phyloP scores from a whole-genome alignment of 2,797 vertebrate genomes.

The Helostoma temminkii region DNA sequence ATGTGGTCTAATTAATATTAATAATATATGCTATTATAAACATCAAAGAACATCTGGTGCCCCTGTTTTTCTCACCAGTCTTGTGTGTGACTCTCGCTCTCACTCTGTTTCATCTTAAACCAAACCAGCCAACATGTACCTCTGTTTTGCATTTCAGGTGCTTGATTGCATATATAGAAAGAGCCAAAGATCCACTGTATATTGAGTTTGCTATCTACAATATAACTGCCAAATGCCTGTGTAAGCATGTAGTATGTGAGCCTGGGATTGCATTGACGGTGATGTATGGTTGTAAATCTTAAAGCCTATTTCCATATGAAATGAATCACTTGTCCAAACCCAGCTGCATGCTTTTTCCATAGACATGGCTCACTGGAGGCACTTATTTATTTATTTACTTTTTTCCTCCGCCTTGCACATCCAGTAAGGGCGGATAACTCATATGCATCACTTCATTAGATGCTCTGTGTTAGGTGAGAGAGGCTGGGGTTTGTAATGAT shows the following conservation, averaged over 20 bases:
- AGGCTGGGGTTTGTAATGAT: constrained; percentile 98
- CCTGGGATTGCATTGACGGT: constrained; percentile 74
- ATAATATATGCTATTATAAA: constrained; percentile 99
- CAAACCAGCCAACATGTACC: constrained; percentile 71
- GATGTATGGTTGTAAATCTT: constrained; percentile 80
- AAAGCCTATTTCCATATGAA: constrained; percentile 82
- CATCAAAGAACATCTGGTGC: constrained; percentile 99
- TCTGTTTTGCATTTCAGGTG: constrained; percentile 76
- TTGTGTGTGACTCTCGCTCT: constrained; percentile 84
- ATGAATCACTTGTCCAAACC: constrained; percentile 79
- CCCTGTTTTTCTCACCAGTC: constrained; percentile 97
- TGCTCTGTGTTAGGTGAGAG: constrained; percentile 81
- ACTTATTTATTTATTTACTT: constrained; percentile 71
- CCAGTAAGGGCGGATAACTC: constrained; percentile 76
- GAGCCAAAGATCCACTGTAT: constrained; percentile 41
- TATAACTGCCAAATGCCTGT: constrained; percentile 73
- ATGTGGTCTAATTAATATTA: constrained; percentile 99
- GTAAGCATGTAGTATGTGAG: constrained; percentile 75
- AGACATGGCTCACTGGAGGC: constrained; percentile 71
- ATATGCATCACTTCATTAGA: constrained; percentile 83
- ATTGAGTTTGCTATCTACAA: constrained; percentile 72
- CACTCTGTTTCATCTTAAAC: constrained; percentile 82
- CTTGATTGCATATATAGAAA: constrained; percentile 61
- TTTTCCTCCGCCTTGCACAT: constrained; percentile 56
- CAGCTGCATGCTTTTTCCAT: constrained; percentile 70